These are phyloP conservation scores for Nyctalus aviator DNA, from an alignment of 2,797 vertebrate species.

Conservation along the genomic window DNA sequence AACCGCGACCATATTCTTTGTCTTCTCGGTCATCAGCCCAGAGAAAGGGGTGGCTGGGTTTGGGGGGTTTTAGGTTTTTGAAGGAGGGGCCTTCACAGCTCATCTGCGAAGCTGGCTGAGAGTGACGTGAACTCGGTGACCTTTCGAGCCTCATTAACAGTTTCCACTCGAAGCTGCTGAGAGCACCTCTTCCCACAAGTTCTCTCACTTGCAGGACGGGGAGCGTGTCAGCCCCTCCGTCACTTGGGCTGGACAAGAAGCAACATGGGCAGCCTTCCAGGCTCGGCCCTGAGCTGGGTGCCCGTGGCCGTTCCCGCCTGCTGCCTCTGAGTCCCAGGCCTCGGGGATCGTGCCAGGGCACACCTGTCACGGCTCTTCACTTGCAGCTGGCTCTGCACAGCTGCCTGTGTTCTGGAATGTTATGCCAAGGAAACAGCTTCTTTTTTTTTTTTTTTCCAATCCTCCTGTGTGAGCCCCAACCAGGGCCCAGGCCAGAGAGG, in stretches of 20 bases:
- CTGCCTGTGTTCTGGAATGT: slow-evolving; percentile 21
- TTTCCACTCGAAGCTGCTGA: neutral
- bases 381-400: neutral
- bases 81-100: neutral
- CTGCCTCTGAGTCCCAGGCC: neutral
- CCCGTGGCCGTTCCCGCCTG: neutral
- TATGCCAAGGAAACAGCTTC: slow-evolving; percentile 45
- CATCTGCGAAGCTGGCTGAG: neutral
- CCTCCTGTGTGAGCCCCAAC: no score
- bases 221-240: neutral
- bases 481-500: no score
- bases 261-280: neutral
- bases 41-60: neutral
- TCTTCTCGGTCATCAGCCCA: neutral
- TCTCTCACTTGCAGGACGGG: slow-evolving; percentile 8
- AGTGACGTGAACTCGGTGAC: neutral
- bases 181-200: neutral
- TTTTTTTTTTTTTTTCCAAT: neutral
- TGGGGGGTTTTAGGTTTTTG: no score
- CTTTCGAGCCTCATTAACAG: slow-evolving; percentile 20
- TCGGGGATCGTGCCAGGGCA: no score
- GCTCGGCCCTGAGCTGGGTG: neutral
- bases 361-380: neutral
- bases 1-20: neutral
- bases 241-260: slow-evolving; percentile 3